Evolutionary conservation across 2,888 invertebrate genomes (phyloP), one percentile per base, ranked within the genome.

Genomic region (Mesopsocus fuscifrons): DNA sequence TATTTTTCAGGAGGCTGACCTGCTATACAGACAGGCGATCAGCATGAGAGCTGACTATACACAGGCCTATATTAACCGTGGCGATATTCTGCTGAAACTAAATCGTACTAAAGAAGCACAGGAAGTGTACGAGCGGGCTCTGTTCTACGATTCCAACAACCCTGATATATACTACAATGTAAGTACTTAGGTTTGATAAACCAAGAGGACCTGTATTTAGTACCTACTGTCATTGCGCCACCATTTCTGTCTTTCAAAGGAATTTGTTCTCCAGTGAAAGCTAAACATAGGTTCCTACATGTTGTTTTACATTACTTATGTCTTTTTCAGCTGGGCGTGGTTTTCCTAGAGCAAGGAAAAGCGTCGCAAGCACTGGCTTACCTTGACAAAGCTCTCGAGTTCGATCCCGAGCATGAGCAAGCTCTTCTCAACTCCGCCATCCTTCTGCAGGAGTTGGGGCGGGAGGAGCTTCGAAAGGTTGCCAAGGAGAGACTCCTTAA

Each of bases 41-140:
- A 89, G 91, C 57, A 95, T 95, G 95, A 69, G 95, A 50, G 79
- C 92, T 1, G 94, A 95, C 66, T 92, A 92, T 59, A 77, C 88
- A 1, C 85, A 91, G 60, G 95, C 94, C 6, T 95, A 95, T 59
- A 95, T 95, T 51, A 95, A 95, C 65, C 74, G 94, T 44, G 95
- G 94, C 0, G 94, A 95, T 64, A 85, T 95, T 56, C 69, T 94
- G 50, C 87, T 95, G 60, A 92, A 89, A 63, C 65, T 94, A 54
- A 92, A 92, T 64, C 77, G 91, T 52, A 88, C 89, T 1, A 78
- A 82, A 53, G 92, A 95, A 60, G 94, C 94, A 0, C 85, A 89
- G 59, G 83, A 88, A 57, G 89, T 92, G 30, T 95, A 95, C 59
- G 88, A 91, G 58, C 72, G 83, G 53, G 95, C 94, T 2, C 64